Evolutionary conservation across 2,888 invertebrate genomes (phyloP), one percentile per base, ranked within the genome.

Genomic region (Parnassius smintheus): DNA sequence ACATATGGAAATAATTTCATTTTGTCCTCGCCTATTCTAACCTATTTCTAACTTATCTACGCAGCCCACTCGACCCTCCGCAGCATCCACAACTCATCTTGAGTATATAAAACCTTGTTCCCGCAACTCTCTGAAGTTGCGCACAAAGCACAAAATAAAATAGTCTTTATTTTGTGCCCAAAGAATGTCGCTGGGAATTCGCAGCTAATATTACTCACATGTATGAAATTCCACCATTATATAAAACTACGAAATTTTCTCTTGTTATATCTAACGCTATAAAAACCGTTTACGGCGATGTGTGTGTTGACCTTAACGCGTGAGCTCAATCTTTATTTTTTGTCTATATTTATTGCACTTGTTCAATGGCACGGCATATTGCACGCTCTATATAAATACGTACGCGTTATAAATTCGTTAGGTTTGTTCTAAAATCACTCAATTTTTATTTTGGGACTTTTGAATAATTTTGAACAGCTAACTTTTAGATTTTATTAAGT

Each of bases 1-100:
- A 13, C 18, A 13, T 13, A 49, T 13, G 9, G 11, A 49, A 49
- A 12, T 46, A n/a, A 49, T 13, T 13, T 13, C 9, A 13, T 49
- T 13, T 12, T n/a, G 18, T 42, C 22, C 22, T n/a, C 22, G 50
- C 2, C 41, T 56, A 56, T 9, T 22, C 44, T 61, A 61, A 22
- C 13, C 56, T 61, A 51, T 51, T n/a, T 2, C 56, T 61, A 56
- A 41, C 13, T 52, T 51, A 45, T n/a, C 56, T 61, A 56, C 51
- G 50, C 45, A 12, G 18, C 35, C 22, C 35, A 9, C 41, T n/a
- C 49, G 11, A 9, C 55, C 4, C 53, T 18, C 46, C 44, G 2
- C 48, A 18, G 35, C 42, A 18, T 9, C 46, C 9, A 51, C 44
- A 35, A 41, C 57, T 41, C 3, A 49, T 13, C 56, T 18, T 13